Percentiles rank a stretch among this genome's conserved stretches.
Conservation (phyloP, 2,888 invertebrate genomes). For the Neria commutata region DNA sequence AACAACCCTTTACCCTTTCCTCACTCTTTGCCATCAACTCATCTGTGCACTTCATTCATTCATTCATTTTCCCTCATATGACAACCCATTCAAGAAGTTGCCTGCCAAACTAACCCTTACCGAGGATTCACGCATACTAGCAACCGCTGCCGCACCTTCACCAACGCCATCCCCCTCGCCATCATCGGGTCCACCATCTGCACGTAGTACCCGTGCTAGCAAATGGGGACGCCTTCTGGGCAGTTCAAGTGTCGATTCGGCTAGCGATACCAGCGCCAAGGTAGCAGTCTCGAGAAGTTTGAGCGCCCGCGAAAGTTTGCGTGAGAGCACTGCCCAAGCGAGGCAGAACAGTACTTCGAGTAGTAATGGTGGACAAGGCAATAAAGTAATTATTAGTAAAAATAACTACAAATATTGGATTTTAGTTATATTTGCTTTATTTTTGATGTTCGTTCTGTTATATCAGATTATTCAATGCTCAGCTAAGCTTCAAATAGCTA, state of each 20-base stretch:
- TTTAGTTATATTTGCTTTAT: not conserved
- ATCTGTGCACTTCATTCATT: too few species aligned
- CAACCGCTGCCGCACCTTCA: constrained; percentile 57
- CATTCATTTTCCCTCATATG: constrained; percentile 8
- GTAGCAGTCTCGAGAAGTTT: constrained; percentile 66
- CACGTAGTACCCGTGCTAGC: constrained; percentile 66
- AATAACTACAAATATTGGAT: not conserved
- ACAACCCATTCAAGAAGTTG: constrained; percentile 57
- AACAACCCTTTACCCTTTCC: too few species aligned
- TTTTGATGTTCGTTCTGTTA: constrained; percentile 3
- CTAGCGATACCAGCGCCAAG: constrained; percentile 68
- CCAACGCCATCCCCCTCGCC: constrained; percentile 62
- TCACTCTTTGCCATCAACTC: too few species aligned
- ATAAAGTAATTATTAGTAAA: constrained; percentile 60
- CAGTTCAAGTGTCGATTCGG: constrained; percentile 78
- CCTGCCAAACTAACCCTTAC: constrained; percentile 63
- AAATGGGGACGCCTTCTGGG: constrained; percentile 86
- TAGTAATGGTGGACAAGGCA: constrained; percentile 63
- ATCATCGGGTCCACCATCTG: constrained; percentile 64
- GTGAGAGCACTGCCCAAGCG: constrained; percentile 62
- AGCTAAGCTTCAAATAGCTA: too few species aligned
- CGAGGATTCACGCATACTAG: constrained; percentile 61
- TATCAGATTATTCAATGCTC: too few species aligned
- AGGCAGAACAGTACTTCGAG: constrained; percentile 62
- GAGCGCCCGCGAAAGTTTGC: constrained; percentile 65